phyloP scores from a whole-genome alignment of 2,113 vertebrate species.

The Peromyscus polionotus region DNA sequence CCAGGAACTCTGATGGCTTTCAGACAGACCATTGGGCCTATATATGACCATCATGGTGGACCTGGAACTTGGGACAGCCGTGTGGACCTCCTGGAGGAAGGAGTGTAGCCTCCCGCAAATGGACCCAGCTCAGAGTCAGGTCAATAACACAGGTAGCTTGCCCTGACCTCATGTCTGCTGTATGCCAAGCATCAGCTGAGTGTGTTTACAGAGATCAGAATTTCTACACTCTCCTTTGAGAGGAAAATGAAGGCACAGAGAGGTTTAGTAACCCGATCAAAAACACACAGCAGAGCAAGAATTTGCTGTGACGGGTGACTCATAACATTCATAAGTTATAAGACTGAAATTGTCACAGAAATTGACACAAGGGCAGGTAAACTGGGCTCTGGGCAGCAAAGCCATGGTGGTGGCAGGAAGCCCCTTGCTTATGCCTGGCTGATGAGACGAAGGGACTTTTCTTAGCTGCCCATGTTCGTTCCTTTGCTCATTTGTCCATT shows the following conservation, averaged over 20 bases:
- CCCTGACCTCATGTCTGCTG: rapidly evolving
- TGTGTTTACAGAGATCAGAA: rapidly evolving
- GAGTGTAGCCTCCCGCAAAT: rapidly evolving
- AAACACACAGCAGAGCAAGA: not conserved
- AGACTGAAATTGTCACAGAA: rapidly evolving
- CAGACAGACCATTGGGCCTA: not conserved
- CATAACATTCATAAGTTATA: rapidly evolving
- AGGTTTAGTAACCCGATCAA: not conserved
- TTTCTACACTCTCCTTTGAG: not conserved
- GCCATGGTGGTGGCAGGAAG: rapidly evolving
- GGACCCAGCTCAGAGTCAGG: not conserved
- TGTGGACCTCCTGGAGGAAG: not conserved
- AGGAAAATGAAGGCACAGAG: conserved; percentile 4
- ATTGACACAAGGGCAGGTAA: too few relatives aligned
- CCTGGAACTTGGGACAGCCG: rapidly evolving
- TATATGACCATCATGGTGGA: rapidly evolving
- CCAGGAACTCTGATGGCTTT: not conserved
- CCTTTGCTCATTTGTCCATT: not conserved
- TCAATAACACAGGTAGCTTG: rapidly evolving
- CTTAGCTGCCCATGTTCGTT: not conserved
- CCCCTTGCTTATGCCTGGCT: not conserved
- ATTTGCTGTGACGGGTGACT: not conserved
- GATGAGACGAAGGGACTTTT: not conserved
- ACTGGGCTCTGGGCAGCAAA: not conserved
- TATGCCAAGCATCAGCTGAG: rapidly evolving